Percentiles rank a stretch among this genome's conserved stretches.
These are phyloP conservation scores for Yasuhikotakia modesta DNA, from an alignment of 2,797 vertebrate species.

Conservation along the genomic window DNA sequence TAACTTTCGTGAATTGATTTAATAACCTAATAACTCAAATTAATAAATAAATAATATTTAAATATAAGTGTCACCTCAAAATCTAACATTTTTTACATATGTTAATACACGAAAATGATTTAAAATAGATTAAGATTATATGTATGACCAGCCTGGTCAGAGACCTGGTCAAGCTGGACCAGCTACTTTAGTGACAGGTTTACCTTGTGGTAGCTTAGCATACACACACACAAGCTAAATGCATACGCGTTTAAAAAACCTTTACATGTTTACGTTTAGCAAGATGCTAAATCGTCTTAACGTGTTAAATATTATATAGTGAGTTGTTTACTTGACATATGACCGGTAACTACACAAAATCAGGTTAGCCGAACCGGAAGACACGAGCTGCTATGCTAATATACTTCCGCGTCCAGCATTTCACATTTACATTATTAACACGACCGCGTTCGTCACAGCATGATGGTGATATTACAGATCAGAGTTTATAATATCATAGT, in stretches of 20 bases:
- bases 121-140: too few species aligned
- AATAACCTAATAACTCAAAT: too few species aligned
- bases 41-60: neutral
- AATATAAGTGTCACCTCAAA: neutral
- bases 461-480: neutral
- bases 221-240: constrained; percentile 9
- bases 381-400: constrained; percentile 35
- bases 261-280: neutral
- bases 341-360: constrained; percentile 11
- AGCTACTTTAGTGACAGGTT: constrained; percentile 8
- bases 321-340: neutral
- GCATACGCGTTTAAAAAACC: neutral
- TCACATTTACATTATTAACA: neutral
- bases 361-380: neutral
- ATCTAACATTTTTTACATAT: neutral
- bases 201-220: constrained; percentile 22
- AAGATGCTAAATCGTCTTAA: neutral
- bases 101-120: too few species aligned
- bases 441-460: neutral
- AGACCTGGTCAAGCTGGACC: constrained; percentile 6
- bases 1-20: neutral
- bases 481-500: neutral
- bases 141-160: neutral
- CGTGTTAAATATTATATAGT: neutral
- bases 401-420: neutral